Percentiles rank a stretch among this genome's conserved stretches.
These are phyloP conservation scores for Tokudaia tokunoshimensis DNA, from an alignment of 2,797 vertebrate genomes.

Conservation along the genomic window DNA sequence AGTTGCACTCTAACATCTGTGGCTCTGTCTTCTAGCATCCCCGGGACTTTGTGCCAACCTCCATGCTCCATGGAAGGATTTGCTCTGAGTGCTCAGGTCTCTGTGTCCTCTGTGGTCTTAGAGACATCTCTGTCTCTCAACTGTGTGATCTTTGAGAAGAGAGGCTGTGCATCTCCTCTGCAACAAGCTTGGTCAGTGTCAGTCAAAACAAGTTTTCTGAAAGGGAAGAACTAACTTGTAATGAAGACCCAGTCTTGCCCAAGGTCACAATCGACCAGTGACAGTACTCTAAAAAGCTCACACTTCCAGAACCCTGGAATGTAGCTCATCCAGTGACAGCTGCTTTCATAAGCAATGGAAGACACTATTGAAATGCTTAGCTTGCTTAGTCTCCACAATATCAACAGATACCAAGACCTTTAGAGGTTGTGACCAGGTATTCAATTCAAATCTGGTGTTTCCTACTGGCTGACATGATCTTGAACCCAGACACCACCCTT, in stretches of 20 bases:
- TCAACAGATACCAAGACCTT: neutral
- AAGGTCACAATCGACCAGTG: neutral
- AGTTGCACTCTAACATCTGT: neutral
- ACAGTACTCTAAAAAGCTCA: neutral
- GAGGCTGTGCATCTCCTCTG: neutral
- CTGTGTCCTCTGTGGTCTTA: neutral
- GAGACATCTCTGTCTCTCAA: neutral
- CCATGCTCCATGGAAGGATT: neutral
- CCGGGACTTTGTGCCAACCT: neutral
- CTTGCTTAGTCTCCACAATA: neutral
- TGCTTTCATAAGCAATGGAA: neutral
- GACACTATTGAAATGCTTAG: neutral
- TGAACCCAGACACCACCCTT: neutral
- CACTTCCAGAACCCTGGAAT: neutral
- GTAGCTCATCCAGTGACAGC: neutral
- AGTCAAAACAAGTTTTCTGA: neutral
- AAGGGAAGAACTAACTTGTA: constrained; percentile 20
- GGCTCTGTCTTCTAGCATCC: neutral
- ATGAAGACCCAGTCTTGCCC: neutral
- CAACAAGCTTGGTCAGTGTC: neutral
- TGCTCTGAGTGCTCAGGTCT: neutral
- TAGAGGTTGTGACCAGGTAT: neutral
- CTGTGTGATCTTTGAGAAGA: neutral
- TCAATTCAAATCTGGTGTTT: neutral
- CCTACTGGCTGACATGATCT: neutral